phyloP scores from a whole-genome alignment of 1,140 invertebrate species.

The Anadara kagoshimensis region DNA sequence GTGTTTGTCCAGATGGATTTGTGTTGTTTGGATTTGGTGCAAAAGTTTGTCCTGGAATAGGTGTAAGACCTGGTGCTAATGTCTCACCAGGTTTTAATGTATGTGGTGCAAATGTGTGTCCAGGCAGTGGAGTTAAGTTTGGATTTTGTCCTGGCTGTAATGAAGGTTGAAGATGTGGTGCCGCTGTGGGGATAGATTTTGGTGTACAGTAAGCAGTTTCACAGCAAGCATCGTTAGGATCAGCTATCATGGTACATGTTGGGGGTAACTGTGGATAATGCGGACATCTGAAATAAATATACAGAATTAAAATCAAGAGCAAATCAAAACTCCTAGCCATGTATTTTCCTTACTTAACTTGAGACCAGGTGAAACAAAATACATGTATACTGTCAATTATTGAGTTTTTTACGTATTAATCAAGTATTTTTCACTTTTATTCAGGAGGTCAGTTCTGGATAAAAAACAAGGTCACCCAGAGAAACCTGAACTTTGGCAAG shows the following conservation, averaged over 20 bases:
- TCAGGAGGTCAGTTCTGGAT: neutral
- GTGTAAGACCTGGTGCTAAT: constrained; percentile 27
- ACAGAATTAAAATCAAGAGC: neutral
- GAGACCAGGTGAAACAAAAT: neutral
- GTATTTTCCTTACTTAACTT: neutral
- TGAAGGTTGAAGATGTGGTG: neutral
- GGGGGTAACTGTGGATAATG: constrained; percentile 53
- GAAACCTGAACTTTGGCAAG: neutral
- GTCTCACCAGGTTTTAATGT: constrained; percentile 20
- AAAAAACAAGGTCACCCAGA: no score
- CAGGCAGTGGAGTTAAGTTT: constrained; percentile 16
- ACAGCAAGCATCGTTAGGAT: constrained; percentile 53
- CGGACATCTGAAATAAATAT: constrained; percentile 47
- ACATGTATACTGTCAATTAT: neutral
- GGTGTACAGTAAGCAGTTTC: constrained; percentile 51
- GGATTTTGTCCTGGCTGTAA: no score
- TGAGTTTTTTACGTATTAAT: neutral
- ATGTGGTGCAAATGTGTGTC: constrained; percentile 20
- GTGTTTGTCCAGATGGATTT: constrained; percentile 1
- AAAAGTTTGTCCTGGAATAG: constrained; percentile 47
- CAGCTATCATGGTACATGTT: constrained; percentile 49
- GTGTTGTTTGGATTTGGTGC: constrained; percentile 36
- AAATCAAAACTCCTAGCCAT: neutral
- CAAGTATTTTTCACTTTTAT: neutral
- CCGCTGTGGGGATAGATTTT: neutral